These are phyloP conservation scores for Callionymus lyra DNA, from an alignment of 2,113 vertebrate species.

Conservation along the genomic window DNA sequence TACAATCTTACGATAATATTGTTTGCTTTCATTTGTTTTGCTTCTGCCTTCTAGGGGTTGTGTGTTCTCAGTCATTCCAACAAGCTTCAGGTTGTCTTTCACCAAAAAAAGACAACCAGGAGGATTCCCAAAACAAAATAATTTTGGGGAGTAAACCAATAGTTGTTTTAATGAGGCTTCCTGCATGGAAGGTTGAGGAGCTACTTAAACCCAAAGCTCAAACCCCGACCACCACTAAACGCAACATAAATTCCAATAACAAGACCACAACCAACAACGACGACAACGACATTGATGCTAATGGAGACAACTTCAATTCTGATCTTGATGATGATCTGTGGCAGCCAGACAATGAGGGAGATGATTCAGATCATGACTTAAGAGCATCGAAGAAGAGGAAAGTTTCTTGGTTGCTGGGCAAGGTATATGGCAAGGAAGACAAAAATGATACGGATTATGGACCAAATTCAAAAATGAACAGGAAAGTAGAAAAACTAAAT, in stretches of 20 bases:
- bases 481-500: not conserved
- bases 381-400: no score
- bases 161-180: conserved; percentile 29
- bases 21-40: not conserved
- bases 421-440: not conserved
- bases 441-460: not conserved
- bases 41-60: not conserved
- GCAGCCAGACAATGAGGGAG: no score
- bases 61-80: not conserved
- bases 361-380: no score
- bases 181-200: not conserved
- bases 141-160: not conserved
- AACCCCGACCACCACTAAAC: not conserved
- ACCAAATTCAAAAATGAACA: not conserved
- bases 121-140: no score
- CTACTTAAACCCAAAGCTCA: accelerated
- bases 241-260: no score
- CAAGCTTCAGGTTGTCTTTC: not conserved
- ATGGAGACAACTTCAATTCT: no score
- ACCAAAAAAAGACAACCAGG: not conserved
- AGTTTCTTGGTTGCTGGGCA: not conserved
- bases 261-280: no score
- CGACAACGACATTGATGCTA: no score
- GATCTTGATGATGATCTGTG: no score
- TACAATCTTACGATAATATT: not conserved